Evolutionary conservation across 2,888 invertebrate species (phyloP), one percentile per base, ranked within the genome.

Genomic region (Vesta saturnalis): DNA sequence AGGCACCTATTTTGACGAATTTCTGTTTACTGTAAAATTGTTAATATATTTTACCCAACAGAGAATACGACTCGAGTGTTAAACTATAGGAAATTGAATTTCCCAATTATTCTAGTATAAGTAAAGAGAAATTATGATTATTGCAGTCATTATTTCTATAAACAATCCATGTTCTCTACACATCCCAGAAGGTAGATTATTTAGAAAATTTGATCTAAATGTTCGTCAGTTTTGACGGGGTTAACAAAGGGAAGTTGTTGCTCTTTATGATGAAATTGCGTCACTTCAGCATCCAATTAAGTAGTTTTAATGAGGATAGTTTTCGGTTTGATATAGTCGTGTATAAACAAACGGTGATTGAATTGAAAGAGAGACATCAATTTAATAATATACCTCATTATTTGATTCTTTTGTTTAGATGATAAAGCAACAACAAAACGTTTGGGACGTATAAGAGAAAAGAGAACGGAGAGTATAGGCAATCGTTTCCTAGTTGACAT

Each of bases 401-500:
- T 21, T 52, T n/a, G 15, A 18, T 15, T 18, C n/a, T 52, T 52
- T 19, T 52, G 52, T 19, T 10, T 18, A 52, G 52, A 19, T 52
- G 12, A 52, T 52, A 18, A 52, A 19, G 21, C 15, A 52, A 21
- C 52, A n/a, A 52, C 18, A 19, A 52, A 52, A 21, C 52, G n/a
- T n/a, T n/a, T n/a, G n/a, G n/a, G n/a, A n/a, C n/a, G 52, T 21
- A 18, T 52, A 19, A n/a, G 52, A 52, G 52, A 52, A 21, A 52
- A 52, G 3, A 52, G 19, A 1, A 52, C 23, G 8, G 39, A n/a
- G 49, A 14, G 76, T 72, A 75, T 75, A 74, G 56, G 76, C 76
- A 74, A 76, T 71, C 74, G 74, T 75, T 77, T 76, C 75, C 77
- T 75, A 72, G 74, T 77, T 77, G 77, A 77, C 77, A 77, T 77